Base-by-base conservation (phyloP, 2,797 vertebrate genomes). In the Podarcis lilfordi region DNA sequence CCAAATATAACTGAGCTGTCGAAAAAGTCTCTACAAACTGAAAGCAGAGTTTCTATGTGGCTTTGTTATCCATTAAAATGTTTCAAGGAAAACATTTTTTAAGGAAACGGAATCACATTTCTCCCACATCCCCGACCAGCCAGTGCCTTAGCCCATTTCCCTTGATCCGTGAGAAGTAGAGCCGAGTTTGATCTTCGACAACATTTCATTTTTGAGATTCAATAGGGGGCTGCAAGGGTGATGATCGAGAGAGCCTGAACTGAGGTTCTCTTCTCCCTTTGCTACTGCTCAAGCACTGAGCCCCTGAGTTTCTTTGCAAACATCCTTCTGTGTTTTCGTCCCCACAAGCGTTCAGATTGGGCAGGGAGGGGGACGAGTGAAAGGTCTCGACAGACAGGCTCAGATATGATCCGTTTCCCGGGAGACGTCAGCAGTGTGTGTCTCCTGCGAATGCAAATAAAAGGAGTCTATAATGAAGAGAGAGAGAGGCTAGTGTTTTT, bases 401-500 rank as follows among this genome's bases (percentile, higher is more conserved):
- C 40, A 40, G 64, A 78, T 55, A 71, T 61, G 64, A 84, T 64
- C 50, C 4, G 55, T 89, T 89, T 80, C 77, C 74, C 59, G 17
- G 21, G 87, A 59, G 74, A 88, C 10, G 32, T 75, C 69, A 68
- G 61, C 71, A 50, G 71, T 76, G 55, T 71, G 45, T 55, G 74
- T 32, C 68, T 83, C 69, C 61, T 6, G 2, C 13, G 5, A 69
- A 75, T 85, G 71, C 69, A 85, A 80, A 85, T 85, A 80, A 89
- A 89, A 76, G 69, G 78, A 68, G 59, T 37, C 88, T 89, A 9
- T 89, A 55, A 76, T 81, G 59, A 74, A 35, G 40, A 40, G 21
- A 50, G 64, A 11, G 27, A 59, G 40, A 21, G 15, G 27, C 43
- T 37, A 25, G 35, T 59, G 19, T 6, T 80, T 80, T 25, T 81